Base-by-base conservation (phyloP, 1,140 invertebrate species). In the Bombus difficillimus region DNA sequence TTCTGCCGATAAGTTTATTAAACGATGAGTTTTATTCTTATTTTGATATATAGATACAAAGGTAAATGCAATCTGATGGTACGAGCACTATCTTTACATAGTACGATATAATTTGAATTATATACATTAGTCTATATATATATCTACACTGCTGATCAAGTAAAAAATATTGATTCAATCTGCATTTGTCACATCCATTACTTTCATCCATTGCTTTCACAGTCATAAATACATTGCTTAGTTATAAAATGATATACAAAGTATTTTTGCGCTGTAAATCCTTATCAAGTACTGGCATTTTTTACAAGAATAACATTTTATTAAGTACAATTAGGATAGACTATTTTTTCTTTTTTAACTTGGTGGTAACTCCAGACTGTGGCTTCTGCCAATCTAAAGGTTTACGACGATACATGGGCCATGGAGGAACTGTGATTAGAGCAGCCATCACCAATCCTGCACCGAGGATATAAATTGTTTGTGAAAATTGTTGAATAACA, bases 401-500 rank as follows among this genome's bases (percentile, higher is more conserved):
- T 94, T 98, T 98, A 83, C 96, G 96, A 57, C 98, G 96, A 92
- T 98, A 99, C 96, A 99, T 98, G 1, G 98, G 98, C 98, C 98
- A 99, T 28, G 98, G 98, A 62, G 98, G 98, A 92, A 99, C 96
- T 5, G 98, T 98, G 15, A 98, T 94, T 91, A 99, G 95, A 57
- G 97, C 97, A 74, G 98, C 98, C 86, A 99, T 95, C 1, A 98
- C 94, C 93, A 99, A 99, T 86, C 98, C 98, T 92, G 97, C 98
- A 41, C 97, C 97, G n/a, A 99, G 95, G 92, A 99, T 98, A 85
- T 98, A 98, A 34, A 99, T 97, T 10, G 98, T 99, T 94, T 99
- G 98, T 0, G 98, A 99, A 93, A 99, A 99, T 94, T 99, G 98
- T 95, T 99, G 98, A 91, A 98, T 98, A 37, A 98, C 96, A 83